Evolutionary conservation across 1,140 invertebrate genomes (phyloP).

Genomic region (Leptinotarsa lineolata): DNA sequence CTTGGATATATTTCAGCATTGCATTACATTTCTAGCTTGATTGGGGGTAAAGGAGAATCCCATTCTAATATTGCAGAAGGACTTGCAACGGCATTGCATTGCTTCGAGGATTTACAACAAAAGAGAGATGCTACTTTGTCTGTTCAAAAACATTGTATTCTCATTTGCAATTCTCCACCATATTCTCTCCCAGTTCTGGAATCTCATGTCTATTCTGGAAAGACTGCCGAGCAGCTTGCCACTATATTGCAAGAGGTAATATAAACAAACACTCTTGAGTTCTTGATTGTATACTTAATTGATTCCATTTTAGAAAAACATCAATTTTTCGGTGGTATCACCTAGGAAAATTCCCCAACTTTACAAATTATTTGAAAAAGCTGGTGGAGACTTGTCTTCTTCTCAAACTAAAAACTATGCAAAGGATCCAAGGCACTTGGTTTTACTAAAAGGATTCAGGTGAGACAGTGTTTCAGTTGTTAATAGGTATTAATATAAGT

Average conservation of each 20-base stretch:
- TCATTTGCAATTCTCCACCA: constrained; percentile 92
- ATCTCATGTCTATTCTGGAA: constrained; percentile 71
- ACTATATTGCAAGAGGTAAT: constrained; percentile 71
- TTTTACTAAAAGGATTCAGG: constrained; percentile 76
- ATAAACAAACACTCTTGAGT: neutral
- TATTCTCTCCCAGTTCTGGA: constrained; percentile 86
- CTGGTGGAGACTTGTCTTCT: constrained; percentile 79
- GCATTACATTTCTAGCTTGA: constrained; percentile 64
- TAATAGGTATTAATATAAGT: too few relatives aligned
- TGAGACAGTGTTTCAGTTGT: constrained; percentile 33
- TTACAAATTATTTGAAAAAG: constrained; percentile 79
- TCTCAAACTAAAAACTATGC: constrained; percentile 89
- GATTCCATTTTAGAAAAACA: constrained; percentile 67
- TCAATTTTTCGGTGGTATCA: constrained; percentile 85
- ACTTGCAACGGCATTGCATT: constrained; percentile 81
- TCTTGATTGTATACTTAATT: neutral
- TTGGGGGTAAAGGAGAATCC: constrained; percentile 87
- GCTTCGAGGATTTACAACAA: constrained; percentile 84
- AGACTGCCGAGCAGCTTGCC: constrained; percentile 77
- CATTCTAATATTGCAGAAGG: constrained; percentile 90
- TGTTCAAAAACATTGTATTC: constrained; percentile 78
- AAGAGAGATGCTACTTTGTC: constrained; percentile 63
- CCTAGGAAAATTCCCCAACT: constrained; percentile 84
- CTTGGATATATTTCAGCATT: too few relatives aligned
- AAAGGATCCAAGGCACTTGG: constrained; percentile 83